Evolutionary conservation across 2,888 invertebrate species (phyloP), one percentile per base, ranked within the genome.

Genomic region (Aporophyla lueneburgensis): DNA sequence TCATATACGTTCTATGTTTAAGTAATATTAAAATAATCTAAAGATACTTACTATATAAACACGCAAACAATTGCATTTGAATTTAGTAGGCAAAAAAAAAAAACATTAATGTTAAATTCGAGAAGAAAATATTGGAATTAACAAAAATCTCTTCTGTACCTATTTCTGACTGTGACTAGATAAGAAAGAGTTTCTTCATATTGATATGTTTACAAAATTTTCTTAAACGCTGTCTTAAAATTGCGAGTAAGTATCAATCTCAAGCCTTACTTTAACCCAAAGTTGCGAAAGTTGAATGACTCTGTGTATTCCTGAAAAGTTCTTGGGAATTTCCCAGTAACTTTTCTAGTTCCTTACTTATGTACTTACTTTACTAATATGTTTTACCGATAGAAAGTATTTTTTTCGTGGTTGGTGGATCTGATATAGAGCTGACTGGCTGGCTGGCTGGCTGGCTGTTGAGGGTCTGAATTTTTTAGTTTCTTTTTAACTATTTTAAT

Each of bases 221-320:
- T 6, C 6, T 1, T 56, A 56, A 24, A 2, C 14, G 24, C 6
- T 24, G 24, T 16, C 56, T 14, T 56, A 56, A 56, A 24, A 62
- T 43, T 16, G n/a, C 74, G 65, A 65, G 65, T 69, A 16, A n/a
- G 56, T 7, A 10, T n/a, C n/a, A n/a, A n/a, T n/a, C n/a, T 10
- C 16, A 10, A 33, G 21, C 74, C 59, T 77, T 54, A 53, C 5
- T 69, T 58, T 71, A n/a, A n/a, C 6, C 54, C 58, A 19, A 40
- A 63, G 74, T 46, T 3, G 6, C 5, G 6, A 49, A 49, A 16
- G 16, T 16, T 49, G 14, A 49, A 49, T 49, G 49, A 51, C 24
- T 24, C 16, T 58, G 24, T 58, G 16, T 58, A 4, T 24, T n/a
- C n/a, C n/a, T n/a, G n/a, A n/a, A n/a, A n/a, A n/a, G n/a, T n/a